Base-by-base conservation (phyloP, 2,888 invertebrate genomes). In the Drosophila recens region DNA sequence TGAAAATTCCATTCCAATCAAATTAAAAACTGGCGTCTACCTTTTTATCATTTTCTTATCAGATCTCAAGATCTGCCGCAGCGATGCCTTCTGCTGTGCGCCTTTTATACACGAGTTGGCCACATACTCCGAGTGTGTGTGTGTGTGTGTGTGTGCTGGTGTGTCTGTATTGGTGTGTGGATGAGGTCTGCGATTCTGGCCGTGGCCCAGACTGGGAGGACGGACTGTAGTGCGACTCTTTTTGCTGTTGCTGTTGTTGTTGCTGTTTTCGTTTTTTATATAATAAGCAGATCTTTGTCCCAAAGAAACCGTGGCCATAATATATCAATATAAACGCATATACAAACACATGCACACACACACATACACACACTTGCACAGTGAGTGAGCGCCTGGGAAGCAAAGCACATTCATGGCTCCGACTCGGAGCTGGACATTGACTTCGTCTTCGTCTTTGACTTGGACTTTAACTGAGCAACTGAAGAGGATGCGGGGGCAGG, bases 11-110 rank as follows among this genome's bases (percentile, higher is more conserved):
- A 91, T 91, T 91, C 90, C 91, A 91, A 92, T 92, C 91, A 92
- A 92, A 92, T 92, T 91, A 92, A 91, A 90, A 92, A 91, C 91
- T 91, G 92, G 92, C 91, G 92, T 92, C 91, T 91, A 88, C 90
- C 91, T 90, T 92, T 91, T 91, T 91, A 91, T 92, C 92, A 92
- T 92, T 91, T 87, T 91, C 91, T 91, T 91, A 91, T 91, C 91
- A 90, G 92, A 91, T 91, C 90, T 85, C 82, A 82, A 91, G 91
- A 91, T 92, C 92, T 90, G 86, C 90, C 89, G 90, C 90, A 90
- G 90, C 87, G 90, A 84, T 84, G 83, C 84, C 86, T 89, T 89
- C 89, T 90, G 89, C 87, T 79, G 80, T 76, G 76, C 77, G 70
- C 79, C 64, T 70, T 68, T 74, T 54, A 74, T 72, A 51, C 53